Percentiles rank a stretch among this genome's conserved stretches.
Evolutionary conservation across 2,797 vertebrate genomes (phyloP).

Genomic region (Sebastolobus altivelis): DNA sequence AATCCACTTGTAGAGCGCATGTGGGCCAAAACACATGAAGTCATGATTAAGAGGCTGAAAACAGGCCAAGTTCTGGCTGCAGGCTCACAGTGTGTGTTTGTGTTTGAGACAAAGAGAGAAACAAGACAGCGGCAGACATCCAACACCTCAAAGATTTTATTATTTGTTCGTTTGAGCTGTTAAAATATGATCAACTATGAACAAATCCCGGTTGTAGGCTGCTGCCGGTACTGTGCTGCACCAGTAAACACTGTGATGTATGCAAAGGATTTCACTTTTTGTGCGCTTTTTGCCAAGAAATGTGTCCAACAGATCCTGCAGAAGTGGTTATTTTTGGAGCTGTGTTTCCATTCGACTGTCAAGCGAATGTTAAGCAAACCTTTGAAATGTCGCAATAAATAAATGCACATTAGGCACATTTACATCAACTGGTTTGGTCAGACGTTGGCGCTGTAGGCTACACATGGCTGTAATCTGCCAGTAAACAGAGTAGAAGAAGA

Average conservation of each 20-base stretch:
- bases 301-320: background rate
- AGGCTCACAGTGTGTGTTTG: constrained; percentile 6
- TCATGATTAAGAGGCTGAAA: constrained; percentile 35
- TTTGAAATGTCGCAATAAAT: background rate
- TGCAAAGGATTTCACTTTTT: background rate
- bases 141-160: background rate
- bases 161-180: background rate
- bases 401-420: background rate
- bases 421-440: background rate
- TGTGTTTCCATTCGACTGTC: background rate
- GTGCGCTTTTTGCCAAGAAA: background rate
- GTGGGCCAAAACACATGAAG: constrained; percentile 35
- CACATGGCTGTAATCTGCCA: no score
- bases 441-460: no score
- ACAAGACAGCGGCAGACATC: background rate
- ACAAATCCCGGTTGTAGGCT: background rate
- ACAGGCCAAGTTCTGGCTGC: constrained; percentile 34
- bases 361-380: background rate
- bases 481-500: no score
- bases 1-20: constrained; percentile 36
- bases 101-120: background rate
- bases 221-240: background rate
- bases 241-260: background rate
- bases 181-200: background rate
- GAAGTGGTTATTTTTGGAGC: background rate